Evolutionary conservation across 2,113 vertebrate genomes (phyloP).

Genomic region (Dicaeum eximium): DNA sequence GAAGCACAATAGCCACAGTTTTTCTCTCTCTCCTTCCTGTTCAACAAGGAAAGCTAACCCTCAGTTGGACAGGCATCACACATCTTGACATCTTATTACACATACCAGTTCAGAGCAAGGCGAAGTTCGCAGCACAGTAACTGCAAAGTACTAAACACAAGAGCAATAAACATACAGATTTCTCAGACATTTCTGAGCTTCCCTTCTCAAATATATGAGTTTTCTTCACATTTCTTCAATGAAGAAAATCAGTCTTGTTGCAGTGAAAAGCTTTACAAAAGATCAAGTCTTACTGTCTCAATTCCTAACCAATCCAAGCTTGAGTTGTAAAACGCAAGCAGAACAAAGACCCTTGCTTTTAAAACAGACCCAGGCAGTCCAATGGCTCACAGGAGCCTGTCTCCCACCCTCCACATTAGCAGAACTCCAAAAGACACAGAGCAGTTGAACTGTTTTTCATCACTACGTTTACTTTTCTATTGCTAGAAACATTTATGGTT

Average conservation of each 20-base stretch:
- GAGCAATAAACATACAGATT: background rate
- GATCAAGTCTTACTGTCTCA: background rate
- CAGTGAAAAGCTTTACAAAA: background rate
- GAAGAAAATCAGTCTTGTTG: background rate
- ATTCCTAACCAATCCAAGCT: background rate
- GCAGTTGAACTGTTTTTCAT: background rate
- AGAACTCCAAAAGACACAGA: background rate
- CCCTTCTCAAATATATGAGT: background rate
- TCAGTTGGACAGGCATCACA: conserved; percentile 58
- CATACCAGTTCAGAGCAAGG: background rate
- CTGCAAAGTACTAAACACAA: background rate
- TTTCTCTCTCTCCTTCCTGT: conserved; percentile 74
- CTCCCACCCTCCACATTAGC: background rate
- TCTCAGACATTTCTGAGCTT: background rate
- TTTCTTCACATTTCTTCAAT: background rate
- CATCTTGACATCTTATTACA: conserved; percentile 41
- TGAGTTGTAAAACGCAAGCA: background rate
- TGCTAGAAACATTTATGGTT: background rate
- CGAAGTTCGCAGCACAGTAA: background rate
- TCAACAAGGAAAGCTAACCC: conserved; percentile 75
- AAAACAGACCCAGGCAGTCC: background rate
- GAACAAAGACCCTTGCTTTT: background rate
- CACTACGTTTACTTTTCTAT: background rate
- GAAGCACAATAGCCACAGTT: conserved; percentile 53
- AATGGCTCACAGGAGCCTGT: background rate